These are phyloP conservation scores for Spilarctia lutea DNA, from an alignment of 2,888 invertebrate genomes.

Conservation along the genomic window DNA sequence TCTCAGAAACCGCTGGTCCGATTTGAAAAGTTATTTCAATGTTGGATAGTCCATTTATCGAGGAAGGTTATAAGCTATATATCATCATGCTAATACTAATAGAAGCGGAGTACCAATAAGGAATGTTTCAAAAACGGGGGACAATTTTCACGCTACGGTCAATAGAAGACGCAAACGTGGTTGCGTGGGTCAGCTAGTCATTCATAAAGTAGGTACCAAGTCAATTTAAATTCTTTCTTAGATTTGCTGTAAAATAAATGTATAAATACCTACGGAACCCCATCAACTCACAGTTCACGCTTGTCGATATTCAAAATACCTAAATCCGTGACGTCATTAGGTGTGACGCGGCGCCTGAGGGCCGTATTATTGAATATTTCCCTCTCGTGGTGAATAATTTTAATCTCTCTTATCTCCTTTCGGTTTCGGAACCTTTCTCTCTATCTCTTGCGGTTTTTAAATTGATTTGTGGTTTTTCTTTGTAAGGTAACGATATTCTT, in stretches of 20 bases:
- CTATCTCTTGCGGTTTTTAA: slow-evolving; percentile 2
- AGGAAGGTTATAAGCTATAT: too few relatives aligned
- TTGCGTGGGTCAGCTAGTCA: too few relatives aligned
- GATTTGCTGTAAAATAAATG: not conserved
- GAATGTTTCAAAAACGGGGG: too few relatives aligned
- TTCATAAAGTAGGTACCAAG: too few relatives aligned
- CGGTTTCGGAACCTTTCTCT: slow-evolving; percentile 8
- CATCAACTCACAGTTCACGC: not conserved
- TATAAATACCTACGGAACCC: slow-evolving; percentile 13
- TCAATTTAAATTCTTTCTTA: too few relatives aligned
- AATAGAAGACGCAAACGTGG: too few relatives aligned
- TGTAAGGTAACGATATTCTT: not conserved
- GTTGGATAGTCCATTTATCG: too few relatives aligned
- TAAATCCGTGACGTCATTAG: slow-evolving; percentile 24
- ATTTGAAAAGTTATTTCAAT: too few relatives aligned
- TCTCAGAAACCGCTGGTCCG: too few relatives aligned
- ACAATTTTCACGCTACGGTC: too few relatives aligned
- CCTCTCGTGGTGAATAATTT: slow-evolving; percentile 17
- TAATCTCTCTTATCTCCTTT: slow-evolving; percentile 7
- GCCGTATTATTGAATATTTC: slow-evolving; percentile 19
- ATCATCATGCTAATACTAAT: too few relatives aligned
- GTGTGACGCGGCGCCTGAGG: slow-evolving; percentile 17
- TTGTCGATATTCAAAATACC: slow-evolving; percentile 22
- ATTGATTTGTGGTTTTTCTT: not conserved
- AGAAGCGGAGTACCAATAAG: too few relatives aligned